phyloP scores from a whole-genome alignment of 2,888 invertebrate species.

The Agriopis leucophaearia region DNA sequence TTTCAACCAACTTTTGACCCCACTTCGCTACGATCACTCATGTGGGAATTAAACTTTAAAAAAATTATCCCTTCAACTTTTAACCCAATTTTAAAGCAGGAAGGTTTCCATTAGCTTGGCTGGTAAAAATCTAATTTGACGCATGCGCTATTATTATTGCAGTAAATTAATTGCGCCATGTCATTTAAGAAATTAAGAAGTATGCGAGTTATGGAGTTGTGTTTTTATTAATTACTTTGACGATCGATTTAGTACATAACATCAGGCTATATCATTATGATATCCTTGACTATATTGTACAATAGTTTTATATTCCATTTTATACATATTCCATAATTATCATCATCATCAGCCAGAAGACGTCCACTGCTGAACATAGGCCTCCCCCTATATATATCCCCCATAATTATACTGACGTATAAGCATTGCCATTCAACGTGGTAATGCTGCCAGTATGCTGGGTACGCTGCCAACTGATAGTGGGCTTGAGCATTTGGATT shows the following conservation, averaged over 20 bases:
- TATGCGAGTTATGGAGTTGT: slow-evolving; percentile 52
- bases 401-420: too few relatives aligned
- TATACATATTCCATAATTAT: too few relatives aligned
- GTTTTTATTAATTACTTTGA: slow-evolving; percentile 41
- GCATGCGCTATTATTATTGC: slow-evolving; percentile 68
- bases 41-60: slow-evolving; percentile 79
- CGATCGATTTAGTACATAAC: not conserved
- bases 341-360: too few relatives aligned
- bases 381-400: too few relatives aligned
- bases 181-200: slow-evolving; percentile 52
- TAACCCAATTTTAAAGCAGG: slow-evolving; percentile 58
- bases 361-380: too few relatives aligned
- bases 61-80: slow-evolving; percentile 60
- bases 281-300: too few relatives aligned
- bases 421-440: too few relatives aligned
- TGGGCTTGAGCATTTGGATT: too few relatives aligned
- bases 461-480: too few relatives aligned
- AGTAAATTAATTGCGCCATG: slow-evolving; percentile 69
- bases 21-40: slow-evolving; percentile 81
- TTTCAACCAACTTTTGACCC: slow-evolving; percentile 84
- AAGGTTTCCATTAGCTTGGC: slow-evolving; percentile 59
- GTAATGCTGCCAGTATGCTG: too few relatives aligned
- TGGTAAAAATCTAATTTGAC: slow-evolving; percentile 53
- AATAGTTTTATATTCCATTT: too few relatives aligned
- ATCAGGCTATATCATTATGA: too few relatives aligned